These are phyloP conservation scores for Phengaris alcon DNA, from an alignment of 2,888 invertebrate species.

Conservation along the genomic window DNA sequence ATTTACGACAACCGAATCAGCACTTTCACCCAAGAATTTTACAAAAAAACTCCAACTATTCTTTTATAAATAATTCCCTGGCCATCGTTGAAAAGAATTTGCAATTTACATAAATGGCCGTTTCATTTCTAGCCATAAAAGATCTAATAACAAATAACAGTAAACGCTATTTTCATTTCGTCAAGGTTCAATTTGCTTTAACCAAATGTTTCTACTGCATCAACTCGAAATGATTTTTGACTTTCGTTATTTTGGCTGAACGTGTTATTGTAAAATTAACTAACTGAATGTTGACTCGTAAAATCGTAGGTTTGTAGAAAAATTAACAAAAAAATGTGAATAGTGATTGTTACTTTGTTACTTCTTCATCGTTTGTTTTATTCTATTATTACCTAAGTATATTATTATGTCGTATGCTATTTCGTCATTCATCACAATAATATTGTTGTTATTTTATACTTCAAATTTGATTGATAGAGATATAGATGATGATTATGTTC, in stretches of 20 bases:
- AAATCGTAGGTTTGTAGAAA: neutral
- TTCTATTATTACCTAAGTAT: too few relatives aligned
- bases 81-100: conserved; percentile 25
- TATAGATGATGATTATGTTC: too few relatives aligned
- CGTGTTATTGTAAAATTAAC: conserved; percentile 17
- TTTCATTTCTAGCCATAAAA: conserved; percentile 25
- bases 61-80: neutral
- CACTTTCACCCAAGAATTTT: too few relatives aligned
- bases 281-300: conserved; percentile 4
- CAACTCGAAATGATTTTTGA: neutral
- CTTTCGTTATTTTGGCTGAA: conserved; percentile 5
- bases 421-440: too few relatives aligned
- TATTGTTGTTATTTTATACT: too few relatives aligned
- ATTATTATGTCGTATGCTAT: too few relatives aligned
- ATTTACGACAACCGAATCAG: neutral
- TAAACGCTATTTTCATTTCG: neutral
- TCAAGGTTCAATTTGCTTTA: conserved; percentile 1
- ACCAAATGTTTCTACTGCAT: neutral
- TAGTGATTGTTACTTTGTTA: neutral
- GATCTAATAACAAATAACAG: neutral
- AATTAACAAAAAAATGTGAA: neutral
- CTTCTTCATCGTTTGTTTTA: too few relatives aligned
- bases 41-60: neutral
- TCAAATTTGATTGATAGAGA: too few relatives aligned
- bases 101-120: conserved; percentile 29